Evolutionary conservation across 1,140 invertebrate genomes (phyloP).

Genomic region (Acromyrmex echinatior): DNA sequence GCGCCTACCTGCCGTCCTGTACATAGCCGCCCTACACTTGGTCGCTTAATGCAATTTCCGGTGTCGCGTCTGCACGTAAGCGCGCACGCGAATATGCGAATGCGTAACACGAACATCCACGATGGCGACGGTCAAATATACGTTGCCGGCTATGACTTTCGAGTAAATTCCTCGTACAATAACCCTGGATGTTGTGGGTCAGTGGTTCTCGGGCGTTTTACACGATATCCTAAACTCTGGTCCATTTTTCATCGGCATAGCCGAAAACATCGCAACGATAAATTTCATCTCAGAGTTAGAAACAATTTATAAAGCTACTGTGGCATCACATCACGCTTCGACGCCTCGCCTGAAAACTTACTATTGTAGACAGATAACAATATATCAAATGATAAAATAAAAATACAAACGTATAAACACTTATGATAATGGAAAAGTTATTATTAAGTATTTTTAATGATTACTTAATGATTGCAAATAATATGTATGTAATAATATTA

Average conservation of each 20-base stretch:
- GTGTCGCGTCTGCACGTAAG: constrained; percentile 65
- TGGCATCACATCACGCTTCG: constrained; percentile 29
- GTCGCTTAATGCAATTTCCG: constrained; percentile 74
- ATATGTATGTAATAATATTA: not conserved
- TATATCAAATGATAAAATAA: not conserved
- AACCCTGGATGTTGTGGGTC: constrained; percentile 17
- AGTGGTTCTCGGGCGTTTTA: constrained; percentile 40
- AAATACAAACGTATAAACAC: not conserved
- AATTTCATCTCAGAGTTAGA: constrained; percentile 56
- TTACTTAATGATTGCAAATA: not conserved
- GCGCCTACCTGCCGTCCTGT: constrained; percentile 1
- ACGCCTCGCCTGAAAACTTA: constrained; percentile 37
- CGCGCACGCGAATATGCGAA: constrained; percentile 28
- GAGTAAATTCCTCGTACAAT: constrained; percentile 39
- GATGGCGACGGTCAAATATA: not conserved
- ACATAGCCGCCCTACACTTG: constrained; percentile 10
- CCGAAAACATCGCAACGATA: constrained; percentile 57
- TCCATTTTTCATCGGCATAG: constrained; percentile 47
- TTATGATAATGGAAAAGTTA: not conserved
- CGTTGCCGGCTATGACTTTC: constrained; percentile 16
- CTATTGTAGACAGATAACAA: constrained; percentile 22
- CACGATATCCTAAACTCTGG: constrained; percentile 44
- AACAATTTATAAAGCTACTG: constrained; percentile 56
- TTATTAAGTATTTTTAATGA: not conserved
- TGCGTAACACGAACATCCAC: constrained; percentile 12